Evolutionary conservation across 2,797 vertebrate species (phyloP).

Genomic region (Myoxocephalus aenaeus): DNA sequence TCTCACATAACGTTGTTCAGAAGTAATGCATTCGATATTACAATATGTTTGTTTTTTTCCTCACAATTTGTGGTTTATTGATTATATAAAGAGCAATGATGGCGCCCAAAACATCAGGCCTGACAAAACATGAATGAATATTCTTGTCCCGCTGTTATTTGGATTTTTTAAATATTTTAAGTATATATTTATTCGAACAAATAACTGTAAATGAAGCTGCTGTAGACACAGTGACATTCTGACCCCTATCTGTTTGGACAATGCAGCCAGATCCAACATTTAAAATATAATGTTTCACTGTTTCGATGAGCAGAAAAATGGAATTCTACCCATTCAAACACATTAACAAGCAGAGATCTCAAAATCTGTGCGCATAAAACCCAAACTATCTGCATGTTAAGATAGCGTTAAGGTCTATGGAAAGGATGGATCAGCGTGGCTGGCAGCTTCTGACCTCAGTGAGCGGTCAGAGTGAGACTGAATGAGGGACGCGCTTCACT

Average conservation of each 20-base stretch:
- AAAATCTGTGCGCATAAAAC: not conserved
- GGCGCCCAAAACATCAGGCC: not conserved
- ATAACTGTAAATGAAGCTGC: not conserved
- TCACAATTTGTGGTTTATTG: not conserved
- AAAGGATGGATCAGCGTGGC: constrained; percentile 3
- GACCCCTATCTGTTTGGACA: not conserved
- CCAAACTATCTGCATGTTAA: not conserved
- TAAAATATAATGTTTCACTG: not conserved
- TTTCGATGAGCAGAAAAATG: not conserved
- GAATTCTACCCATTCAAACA: not conserved
- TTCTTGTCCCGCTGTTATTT: no score
- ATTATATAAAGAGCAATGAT: not conserved
- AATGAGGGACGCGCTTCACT: constrained; percentile 27
- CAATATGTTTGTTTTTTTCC: not conserved
- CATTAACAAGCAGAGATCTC: not conserved
- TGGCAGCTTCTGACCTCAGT: constrained; percentile 8
- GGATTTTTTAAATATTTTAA: no score
- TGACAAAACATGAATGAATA: not conserved
- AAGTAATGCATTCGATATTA: not conserved
- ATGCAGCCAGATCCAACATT: not conserved
- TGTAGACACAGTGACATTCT: not conserved
- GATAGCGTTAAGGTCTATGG: not conserved
- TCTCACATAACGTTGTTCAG: not conserved
- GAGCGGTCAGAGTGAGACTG: constrained; percentile 8
- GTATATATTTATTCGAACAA: no score